A percentile compares a stretch with the other conserved stretches of the same genome.
Conservation (phyloP, 2,797 vertebrate species). For the Melanotaenia maccullochi region DNA sequence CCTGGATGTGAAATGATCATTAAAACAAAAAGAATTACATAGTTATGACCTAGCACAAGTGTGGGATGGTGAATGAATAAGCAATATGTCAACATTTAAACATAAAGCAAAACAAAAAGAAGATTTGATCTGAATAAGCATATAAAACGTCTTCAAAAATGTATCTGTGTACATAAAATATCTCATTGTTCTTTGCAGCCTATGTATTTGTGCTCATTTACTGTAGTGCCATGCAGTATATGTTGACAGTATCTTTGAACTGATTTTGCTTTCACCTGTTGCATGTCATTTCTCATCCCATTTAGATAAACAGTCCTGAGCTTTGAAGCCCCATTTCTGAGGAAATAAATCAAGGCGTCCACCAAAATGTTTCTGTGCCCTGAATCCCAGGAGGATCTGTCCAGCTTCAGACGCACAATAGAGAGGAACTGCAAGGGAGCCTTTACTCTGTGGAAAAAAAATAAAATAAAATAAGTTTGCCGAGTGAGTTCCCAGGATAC, state of each 20-base stretch:
- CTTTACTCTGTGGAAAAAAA: conserved; percentile 67
- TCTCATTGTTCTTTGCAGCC: neutral
- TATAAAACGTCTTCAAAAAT: too few relatives aligned
- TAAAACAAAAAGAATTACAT: neutral
- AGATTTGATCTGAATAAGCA: too few relatives aligned
- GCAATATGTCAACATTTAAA: neutral
- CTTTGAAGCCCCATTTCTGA: conserved; percentile 64
- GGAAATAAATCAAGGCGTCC: conserved; percentile 70
- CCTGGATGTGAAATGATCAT: conserved; percentile 54
- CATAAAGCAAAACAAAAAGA: too few relatives aligned
- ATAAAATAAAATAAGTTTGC: neutral
- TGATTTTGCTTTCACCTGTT: conserved; percentile 30
- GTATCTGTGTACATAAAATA: too few relatives aligned
- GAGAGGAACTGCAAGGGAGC: conserved; percentile 70
- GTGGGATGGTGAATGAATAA: neutral
- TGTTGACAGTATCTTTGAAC: neutral
- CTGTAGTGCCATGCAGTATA: too few relatives aligned
- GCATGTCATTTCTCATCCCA: conserved; percentile 66
- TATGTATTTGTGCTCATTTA: neutral
- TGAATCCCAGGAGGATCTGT: conserved; percentile 71
- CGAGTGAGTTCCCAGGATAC: neutral
- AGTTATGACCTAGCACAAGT: neutral
- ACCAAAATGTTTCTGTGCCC: conserved; percentile 60
- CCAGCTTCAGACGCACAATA: conserved; percentile 73
- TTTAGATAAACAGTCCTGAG: conserved; percentile 75